These are phyloP conservation scores for Pterocles burchelli DNA, from an alignment of 2,113 vertebrate species.

Conservation along the genomic window DNA sequence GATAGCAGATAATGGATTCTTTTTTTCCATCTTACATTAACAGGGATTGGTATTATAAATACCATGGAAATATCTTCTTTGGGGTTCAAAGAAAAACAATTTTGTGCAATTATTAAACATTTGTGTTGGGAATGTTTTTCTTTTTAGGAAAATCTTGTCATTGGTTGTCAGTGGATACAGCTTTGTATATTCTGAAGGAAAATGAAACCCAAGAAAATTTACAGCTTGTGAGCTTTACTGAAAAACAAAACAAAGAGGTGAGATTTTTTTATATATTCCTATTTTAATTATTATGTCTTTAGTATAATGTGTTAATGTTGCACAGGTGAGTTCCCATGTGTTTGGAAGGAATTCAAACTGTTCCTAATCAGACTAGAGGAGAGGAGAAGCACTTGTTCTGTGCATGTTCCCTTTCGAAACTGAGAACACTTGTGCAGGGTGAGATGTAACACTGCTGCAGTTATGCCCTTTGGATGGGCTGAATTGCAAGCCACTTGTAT, in stretches of 20 bases:
- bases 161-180: constrained; percentile 88
- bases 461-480: not conserved
- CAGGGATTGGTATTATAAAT: not conserved
- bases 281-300: not conserved
- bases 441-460: not conserved
- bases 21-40: not conserved
- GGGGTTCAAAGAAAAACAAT: not conserved
- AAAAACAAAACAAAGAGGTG: constrained; percentile 86
- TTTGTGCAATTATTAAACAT: not conserved
- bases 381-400: not conserved
- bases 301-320: not conserved
- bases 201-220: constrained; percentile 80
- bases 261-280: not conserved
- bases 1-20: not conserved
- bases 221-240: constrained; percentile 84
- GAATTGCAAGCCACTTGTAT: not conserved
- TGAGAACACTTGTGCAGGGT: not conserved
- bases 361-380: not conserved
- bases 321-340: not conserved
- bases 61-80: not conserved
- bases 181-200: constrained; percentile 82
- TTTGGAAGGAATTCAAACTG: not conserved
- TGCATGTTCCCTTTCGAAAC: not conserved
- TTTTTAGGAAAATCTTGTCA: constrained; percentile 75
- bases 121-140: not conserved